phyloP scores from a whole-genome alignment of 1,140 invertebrate species.

The Zophobas morio region DNA sequence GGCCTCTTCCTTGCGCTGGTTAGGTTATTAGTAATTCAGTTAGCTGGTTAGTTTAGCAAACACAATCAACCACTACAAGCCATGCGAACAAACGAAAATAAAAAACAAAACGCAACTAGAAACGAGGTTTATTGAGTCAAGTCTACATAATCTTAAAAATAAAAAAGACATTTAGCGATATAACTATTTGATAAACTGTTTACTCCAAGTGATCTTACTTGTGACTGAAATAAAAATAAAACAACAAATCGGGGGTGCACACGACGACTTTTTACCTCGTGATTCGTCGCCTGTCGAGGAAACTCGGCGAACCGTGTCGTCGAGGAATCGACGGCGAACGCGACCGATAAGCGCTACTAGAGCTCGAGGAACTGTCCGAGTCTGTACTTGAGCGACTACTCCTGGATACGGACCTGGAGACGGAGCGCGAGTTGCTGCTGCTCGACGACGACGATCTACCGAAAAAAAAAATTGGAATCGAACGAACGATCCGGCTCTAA shows the following conservation, averaged over 20 bases:
- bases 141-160: constrained; percentile 50
- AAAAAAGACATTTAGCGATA: constrained; percentile 37
- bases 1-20: constrained; percentile 90
- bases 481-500: background rate
- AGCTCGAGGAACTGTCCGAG: constrained; percentile 67
- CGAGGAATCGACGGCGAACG: constrained; percentile 90
- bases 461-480: background rate
- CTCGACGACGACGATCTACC: constrained; percentile 68
- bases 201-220: constrained; percentile 49
- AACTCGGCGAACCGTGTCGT: constrained; percentile 90
- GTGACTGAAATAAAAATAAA: constrained; percentile 68
- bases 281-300: constrained; percentile 89
- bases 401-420: constrained; percentile 68
- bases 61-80: constrained; percentile 17
- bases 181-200: background rate
- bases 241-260: constrained; percentile 66
- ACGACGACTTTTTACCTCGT: constrained; percentile 80
- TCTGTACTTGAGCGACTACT: constrained; percentile 70
- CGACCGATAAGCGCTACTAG: constrained; percentile 71
- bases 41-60: constrained; percentile 11
- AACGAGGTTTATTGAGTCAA: constrained; percentile 44
- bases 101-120: constrained; percentile 42
- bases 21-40: constrained; percentile 24
- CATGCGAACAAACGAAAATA: constrained; percentile 31
- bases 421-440: constrained; percentile 61